Percentiles rank a stretch among this genome's conserved stretches.
These are phyloP conservation scores for Dolichomitus sp. DNA, from an alignment of 2,888 invertebrate species.

Conservation along the genomic window DNA sequence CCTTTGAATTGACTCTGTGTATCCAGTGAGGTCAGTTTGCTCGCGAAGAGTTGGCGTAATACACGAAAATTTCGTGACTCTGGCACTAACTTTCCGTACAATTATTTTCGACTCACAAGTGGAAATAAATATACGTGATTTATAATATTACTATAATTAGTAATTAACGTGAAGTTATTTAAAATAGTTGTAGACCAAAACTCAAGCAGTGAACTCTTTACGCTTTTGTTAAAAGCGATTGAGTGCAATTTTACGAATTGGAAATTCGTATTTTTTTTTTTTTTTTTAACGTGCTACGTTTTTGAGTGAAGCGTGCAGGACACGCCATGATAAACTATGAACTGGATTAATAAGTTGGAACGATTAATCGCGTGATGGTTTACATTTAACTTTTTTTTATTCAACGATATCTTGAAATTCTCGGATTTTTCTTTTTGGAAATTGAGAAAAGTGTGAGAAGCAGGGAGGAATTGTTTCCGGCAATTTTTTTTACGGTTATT, in stretches of 20 bases:
- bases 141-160: background rate
- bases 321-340: slow-evolving; percentile 17
- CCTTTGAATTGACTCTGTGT: slow-evolving; percentile 20
- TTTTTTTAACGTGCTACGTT: slow-evolving; percentile 14
- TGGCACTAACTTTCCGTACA: background rate
- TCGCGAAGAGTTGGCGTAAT: background rate
- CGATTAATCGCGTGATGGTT: background rate
- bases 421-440: slow-evolving; percentile 1
- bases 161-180: slow-evolving; percentile 8
- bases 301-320: slow-evolving; percentile 17
- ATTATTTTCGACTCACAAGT: background rate
- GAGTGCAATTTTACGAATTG: slow-evolving; percentile 36
- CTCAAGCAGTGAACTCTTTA: background rate
- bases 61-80: slow-evolving; percentile 5
- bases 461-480: background rate
- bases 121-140: background rate
- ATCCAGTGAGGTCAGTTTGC: background rate
- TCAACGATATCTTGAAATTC: background rate
- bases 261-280: slow-evolving; percentile 20
- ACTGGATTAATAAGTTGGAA: slow-evolving; percentile 16
- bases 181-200: background rate
- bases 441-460: background rate
- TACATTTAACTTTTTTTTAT: background rate
- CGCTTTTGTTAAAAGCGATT: background rate
- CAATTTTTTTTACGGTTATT: background rate